Evolutionary conservation across 2,888 invertebrate genomes (phyloP).

Genomic region (Cremastinae sp.): DNA sequence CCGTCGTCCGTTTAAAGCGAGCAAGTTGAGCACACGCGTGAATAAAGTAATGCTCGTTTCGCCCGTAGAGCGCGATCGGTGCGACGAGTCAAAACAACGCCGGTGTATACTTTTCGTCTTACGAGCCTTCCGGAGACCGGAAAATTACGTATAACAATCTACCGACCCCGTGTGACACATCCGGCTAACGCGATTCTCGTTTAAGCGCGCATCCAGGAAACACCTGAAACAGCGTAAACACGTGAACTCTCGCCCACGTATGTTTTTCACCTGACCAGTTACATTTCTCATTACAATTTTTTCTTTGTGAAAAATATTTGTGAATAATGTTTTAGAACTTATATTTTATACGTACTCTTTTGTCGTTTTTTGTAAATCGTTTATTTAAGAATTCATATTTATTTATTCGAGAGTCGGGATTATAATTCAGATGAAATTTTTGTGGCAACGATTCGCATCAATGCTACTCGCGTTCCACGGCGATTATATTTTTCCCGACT

Average conservation of each 20-base stretch:
- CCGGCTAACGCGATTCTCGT: slow-evolving; percentile 33
- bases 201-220: slow-evolving; percentile 36
- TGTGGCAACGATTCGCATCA: not conserved
- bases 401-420: too few species aligned
- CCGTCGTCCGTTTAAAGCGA: slow-evolving; percentile 1
- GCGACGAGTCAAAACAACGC: slow-evolving; percentile 34
- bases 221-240: slow-evolving; percentile 35
- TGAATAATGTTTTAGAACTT: too few species aligned
- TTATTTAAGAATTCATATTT: too few species aligned
- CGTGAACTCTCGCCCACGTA: not conserved
- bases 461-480: too few species aligned
- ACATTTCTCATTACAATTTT: not conserved
- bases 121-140: slow-evolving; percentile 20
- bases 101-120: slow-evolving; percentile 5
- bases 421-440: not conserved
- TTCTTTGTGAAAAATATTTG: too few species aligned
- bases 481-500: slow-evolving; percentile 9
- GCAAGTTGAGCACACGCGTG: slow-evolving; percentile 26
- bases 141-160: slow-evolving; percentile 30
- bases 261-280: not conserved
- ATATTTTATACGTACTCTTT: too few species aligned
- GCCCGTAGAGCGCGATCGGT: slow-evolving; percentile 31
- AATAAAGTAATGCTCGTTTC: slow-evolving; percentile 37
- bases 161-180: slow-evolving; percentile 32
- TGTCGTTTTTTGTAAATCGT: too few species aligned